Base-by-base conservation (phyloP, 2,888 invertebrate species). In the Doris montereyensis region DNA sequence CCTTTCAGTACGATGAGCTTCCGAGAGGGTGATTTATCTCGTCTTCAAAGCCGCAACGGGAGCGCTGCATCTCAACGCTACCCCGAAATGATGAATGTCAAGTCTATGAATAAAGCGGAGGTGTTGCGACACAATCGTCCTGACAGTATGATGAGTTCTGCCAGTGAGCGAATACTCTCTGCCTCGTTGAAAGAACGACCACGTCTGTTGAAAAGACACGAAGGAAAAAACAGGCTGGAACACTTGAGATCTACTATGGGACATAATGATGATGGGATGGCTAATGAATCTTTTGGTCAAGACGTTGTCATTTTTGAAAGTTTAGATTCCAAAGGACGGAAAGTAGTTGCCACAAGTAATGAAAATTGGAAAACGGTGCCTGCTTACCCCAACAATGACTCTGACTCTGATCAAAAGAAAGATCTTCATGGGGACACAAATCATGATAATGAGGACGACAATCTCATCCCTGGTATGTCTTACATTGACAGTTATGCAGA, bases 1-100 rank as follows among this genome's bases (percentile, higher is more conserved):
- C 88, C 88, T 0, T 86, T 80, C 81, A 88, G 88, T 77, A 83
- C 83, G 26, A 81, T 88, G 57, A 84, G 86, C 10, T 87, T 86
- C 85, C 83, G 86, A 41, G 86, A 87, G 28, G 83, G 84, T 65
- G 88, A 88, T 41, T 81, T 88, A 4, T 81, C 82, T 10, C 83
- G 85, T 26, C 24, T 72, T 62, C 30, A 62, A n/a, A 70, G 26
- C 41, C 28, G 52, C 24, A 41, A 13, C 26, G 41, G 41, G 5
- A 52, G 30, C 13, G 32, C 21, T 13, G 41, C n/a, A 21, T 8
- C 35, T 13, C 1, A 32, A 8, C 52, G 67, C n/a, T 26, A 34
- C 24, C 35, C 35, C 5, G 77, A 80, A 26, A 21, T 32, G 13
- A 32, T 34, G 0, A 70, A 30, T 28, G 21, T 76, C 28, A 60